Base-by-base conservation (phyloP, 2,888 invertebrate species). In the Chaitophorus viminalis region DNA sequence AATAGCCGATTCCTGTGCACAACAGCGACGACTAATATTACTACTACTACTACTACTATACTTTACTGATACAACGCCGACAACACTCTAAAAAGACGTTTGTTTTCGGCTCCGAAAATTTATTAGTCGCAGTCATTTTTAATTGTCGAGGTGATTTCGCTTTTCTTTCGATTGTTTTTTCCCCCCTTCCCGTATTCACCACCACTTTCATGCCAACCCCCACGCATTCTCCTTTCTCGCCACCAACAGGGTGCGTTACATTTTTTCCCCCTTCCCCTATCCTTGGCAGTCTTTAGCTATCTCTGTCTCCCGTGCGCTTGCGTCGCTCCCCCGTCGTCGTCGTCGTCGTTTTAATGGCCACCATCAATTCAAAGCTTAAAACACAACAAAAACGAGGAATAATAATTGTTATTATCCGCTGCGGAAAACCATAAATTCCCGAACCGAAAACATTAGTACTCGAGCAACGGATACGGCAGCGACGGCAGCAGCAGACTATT, bases 291-390 rank as follows among this genome's bases (percentile, higher is more conserved):
- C 68, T n/a, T 29, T 17, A 31, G 3, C n/a, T 31, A 0, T 31
- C 33, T 29, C n/a, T 79, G 5, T n/a, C n/a, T 0, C n/a, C n/a
- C n/a, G n/a, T n/a, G n/a, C n/a, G n/a, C n/a, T 76, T 2, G 29
- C 21, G 4, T 18, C 14, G 36, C 17, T 0, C 72, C 0, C 1
- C 0, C 68, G 5, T 46, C 76, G 17, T 21, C 21, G 46, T 9
- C 25, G 8, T 29, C 25, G 74, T 36, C 79, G 54, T 70, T 81
- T 74, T 79, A 87, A 87, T 60, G 86, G 72, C 39, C 79, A 60
- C 72, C 86, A 79, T 87, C 86, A 87, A 79, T 87, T 87, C 86
- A 74, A 74, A 79, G 86, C 86, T 87, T 74, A 87, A 86, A 79
- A 81, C 86, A 31, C 86, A 79, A 86, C 78, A n/a, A 78, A 77